phyloP scores from a whole-genome alignment of 2,888 invertebrate species.

The Iphiclides podalirius region DNA sequence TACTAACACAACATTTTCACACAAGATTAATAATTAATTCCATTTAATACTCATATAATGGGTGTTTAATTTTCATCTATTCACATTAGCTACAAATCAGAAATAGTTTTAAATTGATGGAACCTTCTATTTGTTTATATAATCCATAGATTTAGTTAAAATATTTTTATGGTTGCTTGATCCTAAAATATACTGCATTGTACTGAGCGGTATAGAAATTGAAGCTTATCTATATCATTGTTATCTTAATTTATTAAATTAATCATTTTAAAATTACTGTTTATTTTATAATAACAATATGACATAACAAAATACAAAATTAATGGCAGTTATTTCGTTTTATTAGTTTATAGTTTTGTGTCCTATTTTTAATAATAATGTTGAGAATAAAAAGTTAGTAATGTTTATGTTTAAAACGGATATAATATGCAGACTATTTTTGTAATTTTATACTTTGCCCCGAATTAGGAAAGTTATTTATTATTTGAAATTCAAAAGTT shows the following conservation, averaged over 20 bases:
- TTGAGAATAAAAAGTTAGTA: constrained; percentile 4
- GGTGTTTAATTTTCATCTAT: not conserved
- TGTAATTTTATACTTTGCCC: constrained; percentile 41
- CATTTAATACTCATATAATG: not conserved
- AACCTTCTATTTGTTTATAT: not conserved
- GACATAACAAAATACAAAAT: not conserved
- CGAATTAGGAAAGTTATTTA: constrained; percentile 72
- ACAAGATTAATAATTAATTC: too few relatives aligned
- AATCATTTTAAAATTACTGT: not conserved
- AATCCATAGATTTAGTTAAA: not conserved
- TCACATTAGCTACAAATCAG: not conserved
- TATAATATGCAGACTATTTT: constrained; percentile 14
- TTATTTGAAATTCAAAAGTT: constrained; percentile 62
- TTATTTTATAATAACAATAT: not conserved
- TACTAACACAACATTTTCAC: not conserved
- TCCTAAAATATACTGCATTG: constrained; percentile 1
- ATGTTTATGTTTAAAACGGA: constrained; percentile 1
- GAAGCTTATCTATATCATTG: constrained; percentile 4
- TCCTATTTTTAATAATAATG: not conserved
- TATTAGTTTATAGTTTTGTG: not conserved
- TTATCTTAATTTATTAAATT: constrained; percentile 6
- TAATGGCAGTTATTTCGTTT: constrained; percentile 3
- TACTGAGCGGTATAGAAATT: constrained; percentile 1
- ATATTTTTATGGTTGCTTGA: not conserved
- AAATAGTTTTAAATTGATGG: not conserved